Percentiles rank a stretch among this genome's conserved stretches.
Conservation (phyloP, 1,140 invertebrate genomes). For the Neotoxoptera formosana region DNA sequence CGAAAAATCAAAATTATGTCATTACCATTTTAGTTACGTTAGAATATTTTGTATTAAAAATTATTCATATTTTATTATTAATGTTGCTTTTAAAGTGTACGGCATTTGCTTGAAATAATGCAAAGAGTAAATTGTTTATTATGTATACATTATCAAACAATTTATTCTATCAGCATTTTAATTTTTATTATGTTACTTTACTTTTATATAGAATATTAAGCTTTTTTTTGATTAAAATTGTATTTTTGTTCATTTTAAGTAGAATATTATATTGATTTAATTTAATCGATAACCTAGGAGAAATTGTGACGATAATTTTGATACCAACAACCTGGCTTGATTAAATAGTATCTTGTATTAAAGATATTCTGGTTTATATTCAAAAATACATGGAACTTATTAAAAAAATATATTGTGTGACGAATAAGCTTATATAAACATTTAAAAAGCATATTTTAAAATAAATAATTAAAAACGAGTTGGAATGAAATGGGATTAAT, state of each 20-base stretch:
- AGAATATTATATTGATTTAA: neutral
- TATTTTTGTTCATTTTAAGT: neutral
- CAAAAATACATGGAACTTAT: neutral
- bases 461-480: neutral
- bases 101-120: too few species aligned
- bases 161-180: slow-evolving; percentile 6
- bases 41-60: neutral
- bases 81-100: slow-evolving; percentile 13
- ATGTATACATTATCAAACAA: neutral
- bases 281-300: neutral
- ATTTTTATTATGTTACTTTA: neutral
- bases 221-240: neutral
- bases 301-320: neutral
- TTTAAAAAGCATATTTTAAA: neutral
- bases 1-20: slow-evolving; percentile 24
- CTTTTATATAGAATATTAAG: neutral
- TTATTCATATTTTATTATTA: slow-evolving; percentile 28
- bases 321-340: slow-evolving; percentile 11
- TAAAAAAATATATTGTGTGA: neutral
- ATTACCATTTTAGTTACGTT: slow-evolving; percentile 43
- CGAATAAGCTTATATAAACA: neutral
- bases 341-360: neutral
- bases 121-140: neutral
- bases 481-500: neutral
- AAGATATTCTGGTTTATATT: neutral